These are phyloP conservation scores for Hormaphis cornu DNA, from an alignment of 1,140 invertebrate genomes.

Conservation along the genomic window DNA sequence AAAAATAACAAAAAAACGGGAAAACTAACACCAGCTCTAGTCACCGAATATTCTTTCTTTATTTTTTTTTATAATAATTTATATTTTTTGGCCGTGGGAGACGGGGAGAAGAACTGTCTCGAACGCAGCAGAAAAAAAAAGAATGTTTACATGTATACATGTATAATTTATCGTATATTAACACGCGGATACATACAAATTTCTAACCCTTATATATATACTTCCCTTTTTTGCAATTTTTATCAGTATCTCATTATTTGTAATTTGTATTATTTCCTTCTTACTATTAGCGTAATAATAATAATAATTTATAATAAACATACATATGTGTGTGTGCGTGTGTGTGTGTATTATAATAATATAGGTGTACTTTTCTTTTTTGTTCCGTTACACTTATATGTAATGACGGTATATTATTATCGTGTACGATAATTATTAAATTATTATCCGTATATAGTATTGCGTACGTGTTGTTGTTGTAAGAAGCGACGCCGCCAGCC, in stretches of 20 bases:
- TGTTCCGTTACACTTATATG: background rate
- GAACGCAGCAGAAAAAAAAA: too few species aligned
- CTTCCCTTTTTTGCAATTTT: too few species aligned
- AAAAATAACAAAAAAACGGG: too few species aligned
- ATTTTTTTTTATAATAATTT: background rate
- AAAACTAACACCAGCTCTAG: too few species aligned
- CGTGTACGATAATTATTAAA: background rate
- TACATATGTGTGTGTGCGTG: too few species aligned
- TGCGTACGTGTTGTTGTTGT: too few species aligned
- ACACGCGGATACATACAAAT: background rate
- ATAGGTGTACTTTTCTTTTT: constrained; percentile 9
- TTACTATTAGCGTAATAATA: constrained; percentile 20
- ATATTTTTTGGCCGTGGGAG: constrained; percentile 1
- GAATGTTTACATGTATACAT: background rate
- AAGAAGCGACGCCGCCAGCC: too few species aligned
- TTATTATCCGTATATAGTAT: too few species aligned
- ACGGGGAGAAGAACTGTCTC: too few species aligned
- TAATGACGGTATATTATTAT: background rate
- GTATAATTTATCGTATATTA: background rate
- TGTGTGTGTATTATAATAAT: background rate
- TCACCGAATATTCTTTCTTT: constrained; percentile 19
- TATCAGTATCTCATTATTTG: constrained; percentile 28
- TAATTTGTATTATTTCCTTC: constrained; percentile 28
- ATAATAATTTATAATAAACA: background rate
- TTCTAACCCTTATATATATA: constrained; percentile 26